Conservation (phyloP, 2,113 vertebrate species). For the Papio anubis region DNA sequence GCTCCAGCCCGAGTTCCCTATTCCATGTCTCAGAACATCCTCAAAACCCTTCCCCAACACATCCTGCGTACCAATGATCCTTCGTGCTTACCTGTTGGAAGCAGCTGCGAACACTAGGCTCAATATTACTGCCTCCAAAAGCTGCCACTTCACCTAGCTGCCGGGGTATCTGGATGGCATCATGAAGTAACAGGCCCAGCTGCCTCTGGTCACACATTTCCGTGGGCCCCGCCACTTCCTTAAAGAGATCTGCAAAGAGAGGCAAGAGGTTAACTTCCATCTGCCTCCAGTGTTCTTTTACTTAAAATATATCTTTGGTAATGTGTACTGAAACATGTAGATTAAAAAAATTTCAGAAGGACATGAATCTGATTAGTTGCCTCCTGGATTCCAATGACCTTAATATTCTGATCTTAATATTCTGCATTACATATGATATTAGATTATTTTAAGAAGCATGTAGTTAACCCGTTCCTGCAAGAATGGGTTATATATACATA, state of each 20-base stretch:
- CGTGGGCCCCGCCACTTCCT: constrained; percentile 91
- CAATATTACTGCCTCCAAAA: constrained; percentile 98
- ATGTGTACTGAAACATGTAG: neutral
- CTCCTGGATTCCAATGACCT: neutral
- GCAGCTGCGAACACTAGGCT: constrained; percentile 97
- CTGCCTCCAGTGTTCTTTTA: neutral
- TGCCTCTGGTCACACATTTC: constrained; percentile 96
- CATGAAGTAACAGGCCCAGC: constrained; percentile 94
- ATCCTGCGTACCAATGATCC: accelerated
- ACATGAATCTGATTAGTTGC: neutral
- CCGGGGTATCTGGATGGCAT: constrained; percentile 96
- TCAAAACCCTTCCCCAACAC: neutral
- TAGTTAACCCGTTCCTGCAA: neutral
- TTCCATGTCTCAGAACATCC: neutral
- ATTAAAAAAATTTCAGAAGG: neutral
- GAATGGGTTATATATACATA: neutral
- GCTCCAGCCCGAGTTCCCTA: neutral
- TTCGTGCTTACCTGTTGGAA: constrained; percentile 91
- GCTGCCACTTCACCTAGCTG: constrained; percentile 97
- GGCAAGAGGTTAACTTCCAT: neutral
- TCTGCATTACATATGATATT: neutral
- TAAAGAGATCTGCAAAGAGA: constrained; percentile 90
- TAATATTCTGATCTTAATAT: neutral
- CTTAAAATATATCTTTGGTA: neutral
- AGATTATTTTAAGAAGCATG: too few species aligned